A percentile compares a stretch with the other conserved stretches of the same genome.
Evolutionary conservation across 2,113 vertebrate genomes (phyloP).

Genomic region (Protobothrops mucrosquamatus): DNA sequence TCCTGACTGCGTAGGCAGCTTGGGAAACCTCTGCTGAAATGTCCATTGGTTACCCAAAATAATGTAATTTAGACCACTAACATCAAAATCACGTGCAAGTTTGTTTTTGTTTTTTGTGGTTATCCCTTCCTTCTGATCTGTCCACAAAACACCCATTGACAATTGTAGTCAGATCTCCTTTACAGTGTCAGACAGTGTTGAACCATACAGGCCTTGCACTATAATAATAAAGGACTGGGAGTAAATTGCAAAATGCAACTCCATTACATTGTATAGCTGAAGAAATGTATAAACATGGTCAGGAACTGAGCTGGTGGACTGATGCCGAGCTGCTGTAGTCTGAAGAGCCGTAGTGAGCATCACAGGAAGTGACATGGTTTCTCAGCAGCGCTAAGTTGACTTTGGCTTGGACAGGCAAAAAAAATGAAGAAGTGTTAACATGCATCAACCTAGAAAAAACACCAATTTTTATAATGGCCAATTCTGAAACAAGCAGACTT

Average conservation of each 20-base stretch:
- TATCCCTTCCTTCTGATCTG: constrained; percentile 25
- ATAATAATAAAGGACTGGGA: background rate
- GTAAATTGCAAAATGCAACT: background rate
- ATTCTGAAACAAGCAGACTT: background rate
- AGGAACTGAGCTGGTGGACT: background rate
- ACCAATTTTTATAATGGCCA: background rate
- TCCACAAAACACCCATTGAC: background rate
- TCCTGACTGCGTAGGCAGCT: background rate
- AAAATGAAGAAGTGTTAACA: background rate
- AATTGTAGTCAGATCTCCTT: constrained; percentile 3
- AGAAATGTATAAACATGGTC: background rate
- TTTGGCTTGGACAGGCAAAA: background rate
- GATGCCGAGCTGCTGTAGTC: background rate
- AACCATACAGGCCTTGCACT: rapidly evolving
- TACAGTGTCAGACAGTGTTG: background rate
- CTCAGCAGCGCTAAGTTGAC: background rate
- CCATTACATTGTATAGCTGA: background rate
- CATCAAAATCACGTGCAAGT: background rate
- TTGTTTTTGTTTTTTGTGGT: background rate
- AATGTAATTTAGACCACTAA: background rate
- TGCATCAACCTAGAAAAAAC: background rate
- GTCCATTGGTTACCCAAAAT: background rate
- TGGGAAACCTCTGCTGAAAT: background rate
- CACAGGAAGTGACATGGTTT: background rate
- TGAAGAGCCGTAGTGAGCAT: background rate